Evolutionary conservation across 2,113 vertebrate species (phyloP).

Genomic region (Felis catus): F.catus_Fca126_mat1.0 CM031413.1:99912001-99912500

Average conservation of each 20-base stretch:
- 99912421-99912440: constrained; percentile 23
- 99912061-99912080: not conserved
- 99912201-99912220: not conserved
- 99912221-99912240: not conserved
- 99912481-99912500: constrained; percentile 30
- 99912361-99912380: constrained; percentile 16
- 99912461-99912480: constrained; percentile 39
- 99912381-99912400: not conserved
- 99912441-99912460: constrained; percentile 48
- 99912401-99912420: constrained; percentile 25
- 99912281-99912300: constrained; percentile 21
- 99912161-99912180: constrained; percentile 10
- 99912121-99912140: not conserved
- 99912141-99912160: not conserved
- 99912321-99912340: not conserved
- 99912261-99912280: not conserved
- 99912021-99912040: not conserved
- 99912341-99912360: not conserved
- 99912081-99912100: not conserved
- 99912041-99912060: not conserved
- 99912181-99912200: not conserved
- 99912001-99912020: not conserved
- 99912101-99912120: not conserved
- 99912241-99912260: not conserved
- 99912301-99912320: constrained; percentile 46